A percentile compares a stretch with the other conserved stretches of the same genome.
These are phyloP conservation scores for Brachionus calyciflorus DNA, from an alignment of 1,140 invertebrate species.

Conservation along the genomic window DNA sequence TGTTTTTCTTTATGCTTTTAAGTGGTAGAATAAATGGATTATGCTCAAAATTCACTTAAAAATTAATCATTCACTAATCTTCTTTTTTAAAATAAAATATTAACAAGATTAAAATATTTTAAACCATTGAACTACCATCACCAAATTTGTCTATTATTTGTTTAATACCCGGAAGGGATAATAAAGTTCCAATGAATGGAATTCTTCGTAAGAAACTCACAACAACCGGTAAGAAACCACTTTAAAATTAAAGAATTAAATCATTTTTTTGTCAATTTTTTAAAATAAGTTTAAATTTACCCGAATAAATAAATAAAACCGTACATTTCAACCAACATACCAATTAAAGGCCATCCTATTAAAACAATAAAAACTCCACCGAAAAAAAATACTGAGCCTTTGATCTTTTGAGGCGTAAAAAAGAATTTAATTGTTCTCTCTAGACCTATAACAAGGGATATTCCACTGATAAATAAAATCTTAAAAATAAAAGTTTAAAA, in stretches of 20 bases:
- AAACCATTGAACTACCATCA: constrained; percentile 46
- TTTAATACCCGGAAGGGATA: constrained; percentile 66
- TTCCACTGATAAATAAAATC: constrained; percentile 89
- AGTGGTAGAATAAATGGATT: no score
- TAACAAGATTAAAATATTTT: neutral
- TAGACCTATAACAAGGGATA: constrained; percentile 92
- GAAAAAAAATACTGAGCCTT: constrained; percentile 85
- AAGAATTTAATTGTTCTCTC: constrained; percentile 94
- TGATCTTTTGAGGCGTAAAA: constrained; percentile 93
- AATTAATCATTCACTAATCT: neutral
- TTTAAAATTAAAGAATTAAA: constrained; percentile 51
- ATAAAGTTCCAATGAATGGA: constrained; percentile 66
- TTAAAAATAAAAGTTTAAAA: constrained; percentile 54
- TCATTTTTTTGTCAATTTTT: neutral
- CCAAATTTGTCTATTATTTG: constrained; percentile 57
- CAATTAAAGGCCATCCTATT: constrained; percentile 90
- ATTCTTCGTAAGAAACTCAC: constrained; percentile 68
- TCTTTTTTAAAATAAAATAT: neutral
- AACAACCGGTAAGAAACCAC: constrained; percentile 69
- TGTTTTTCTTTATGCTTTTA: no score
- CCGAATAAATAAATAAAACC: constrained; percentile 68
- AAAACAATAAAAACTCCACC: constrained; percentile 89
- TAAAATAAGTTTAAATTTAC: constrained; percentile 54
- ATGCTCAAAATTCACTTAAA: neutral
- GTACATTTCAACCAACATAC: constrained; percentile 88